These are phyloP conservation scores for Xiphophorus hellerii DNA, from an alignment of 2,113 vertebrate genomes.

Conservation along the genomic window DNA sequence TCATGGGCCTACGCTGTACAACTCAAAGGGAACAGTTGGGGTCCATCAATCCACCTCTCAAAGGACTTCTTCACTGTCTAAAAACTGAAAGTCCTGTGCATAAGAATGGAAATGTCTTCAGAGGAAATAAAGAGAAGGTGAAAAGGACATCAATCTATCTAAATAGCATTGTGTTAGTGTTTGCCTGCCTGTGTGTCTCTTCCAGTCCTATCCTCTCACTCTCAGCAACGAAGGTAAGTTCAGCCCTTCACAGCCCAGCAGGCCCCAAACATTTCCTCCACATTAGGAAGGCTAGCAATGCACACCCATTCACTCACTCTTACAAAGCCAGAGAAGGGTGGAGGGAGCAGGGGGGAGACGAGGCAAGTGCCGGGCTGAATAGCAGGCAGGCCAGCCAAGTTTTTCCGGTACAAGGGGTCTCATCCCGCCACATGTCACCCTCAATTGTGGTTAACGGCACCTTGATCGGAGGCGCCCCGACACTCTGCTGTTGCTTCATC, in stretches of 20 bases:
- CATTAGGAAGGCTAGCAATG: conserved; percentile 43
- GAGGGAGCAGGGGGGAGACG: neutral
- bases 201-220: conserved; percentile 21
- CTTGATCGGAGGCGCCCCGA: conserved; percentile 59
- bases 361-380: conserved; percentile 19
- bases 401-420: conserved; percentile 68
- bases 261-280: conserved; percentile 61
- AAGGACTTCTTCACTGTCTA: too few species aligned
- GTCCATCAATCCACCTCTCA: too few species aligned
- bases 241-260: conserved; percentile 75
- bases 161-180: neutral
- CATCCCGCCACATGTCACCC: conserved; percentile 69
- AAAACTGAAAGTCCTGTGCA: neutral
- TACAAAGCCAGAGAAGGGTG: conserved; percentile 7
- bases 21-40: too few species aligned
- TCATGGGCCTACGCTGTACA: too few species aligned
- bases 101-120: neutral
- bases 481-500: conserved; percentile 54
- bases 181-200: neutral
- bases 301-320: conserved; percentile 27
- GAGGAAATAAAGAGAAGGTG: neutral
- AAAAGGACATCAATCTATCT: neutral
- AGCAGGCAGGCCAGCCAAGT: conserved; percentile 49
- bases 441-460: conserved; percentile 58
- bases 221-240: conserved; percentile 59